A percentile compares a stretch with the other conserved stretches of the same genome.
Conservation (phyloP, 2,888 invertebrate genomes). For the Gandaritis pyraliata region DNA sequence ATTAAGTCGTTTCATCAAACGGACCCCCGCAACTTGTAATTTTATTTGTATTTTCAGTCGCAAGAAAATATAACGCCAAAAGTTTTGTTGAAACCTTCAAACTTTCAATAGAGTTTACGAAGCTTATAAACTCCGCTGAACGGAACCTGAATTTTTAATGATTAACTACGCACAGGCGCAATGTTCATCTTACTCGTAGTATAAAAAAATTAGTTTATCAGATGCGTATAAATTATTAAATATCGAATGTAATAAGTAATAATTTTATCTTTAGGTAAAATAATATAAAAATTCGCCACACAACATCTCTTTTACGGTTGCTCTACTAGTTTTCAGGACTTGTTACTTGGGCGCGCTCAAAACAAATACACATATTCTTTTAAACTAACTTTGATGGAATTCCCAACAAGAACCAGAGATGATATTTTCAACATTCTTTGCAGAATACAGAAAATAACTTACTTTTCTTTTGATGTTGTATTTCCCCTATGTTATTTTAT, state of each 20-base stretch:
- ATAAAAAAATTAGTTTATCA: not conserved
- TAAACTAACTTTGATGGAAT: conserved; percentile 44
- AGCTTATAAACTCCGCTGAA: conserved; percentile 51
- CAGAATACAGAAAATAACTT: conserved; percentile 49
- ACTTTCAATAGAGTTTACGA: conserved; percentile 53
- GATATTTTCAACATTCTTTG: conserved; percentile 52
- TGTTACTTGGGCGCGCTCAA: too few species aligned
- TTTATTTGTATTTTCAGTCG: conserved; percentile 43
- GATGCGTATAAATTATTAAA: not conserved
- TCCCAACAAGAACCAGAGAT: conserved; percentile 47
- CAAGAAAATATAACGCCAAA: conserved; percentile 52
- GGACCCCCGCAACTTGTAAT: conserved; percentile 33
- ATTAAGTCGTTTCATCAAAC: conserved; percentile 38
- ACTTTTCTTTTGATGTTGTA: conserved; percentile 48
- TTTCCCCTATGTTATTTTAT: conserved; percentile 40
- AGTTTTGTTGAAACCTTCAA: conserved; percentile 50
- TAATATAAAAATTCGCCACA: too few species aligned
- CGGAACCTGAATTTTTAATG: conserved; percentile 59
- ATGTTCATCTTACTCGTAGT: conserved; percentile 41
- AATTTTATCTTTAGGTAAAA: too few species aligned
- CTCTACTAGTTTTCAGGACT: not conserved
- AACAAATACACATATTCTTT: conserved; percentile 25
- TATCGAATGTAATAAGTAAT: too few species aligned
- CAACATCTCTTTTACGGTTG: too few species aligned
- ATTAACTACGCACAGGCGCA: conserved; percentile 45